phyloP scores from a whole-genome alignment of 2,797 vertebrate genomes.

The Pterois miles region DNA sequence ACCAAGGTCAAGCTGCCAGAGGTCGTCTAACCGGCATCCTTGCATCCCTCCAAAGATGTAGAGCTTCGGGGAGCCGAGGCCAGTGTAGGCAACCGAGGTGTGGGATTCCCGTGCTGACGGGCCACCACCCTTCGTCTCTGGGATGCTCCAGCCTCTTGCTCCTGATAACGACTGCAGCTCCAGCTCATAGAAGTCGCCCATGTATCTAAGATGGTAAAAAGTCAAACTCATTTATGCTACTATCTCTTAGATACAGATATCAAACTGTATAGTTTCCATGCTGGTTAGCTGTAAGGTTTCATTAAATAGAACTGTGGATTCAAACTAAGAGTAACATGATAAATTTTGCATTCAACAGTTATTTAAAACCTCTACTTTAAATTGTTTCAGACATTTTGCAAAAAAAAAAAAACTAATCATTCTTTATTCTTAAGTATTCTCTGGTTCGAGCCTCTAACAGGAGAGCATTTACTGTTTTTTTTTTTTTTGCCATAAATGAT shows the following conservation, averaged over 20 bases:
- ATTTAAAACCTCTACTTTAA: background rate
- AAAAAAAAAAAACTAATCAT: too few relatives aligned
- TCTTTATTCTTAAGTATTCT: background rate
- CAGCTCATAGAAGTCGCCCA: slow-evolving; percentile 95
- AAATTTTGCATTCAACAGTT: background rate
- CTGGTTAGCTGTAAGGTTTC: background rate
- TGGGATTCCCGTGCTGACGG: slow-evolving; percentile 95
- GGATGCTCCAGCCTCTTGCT: slow-evolving; percentile 91
- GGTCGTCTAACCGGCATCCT: slow-evolving; percentile 90
- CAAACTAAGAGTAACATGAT: background rate
- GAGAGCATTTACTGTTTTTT: background rate
- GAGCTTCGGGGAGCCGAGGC: slow-evolving; percentile 88
- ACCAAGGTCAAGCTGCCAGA: slow-evolving; percentile 98
- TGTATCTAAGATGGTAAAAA: slow-evolving; percentile 81
- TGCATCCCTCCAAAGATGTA: slow-evolving; percentile 97
- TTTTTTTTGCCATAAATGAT: background rate
- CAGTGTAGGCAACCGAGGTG: slow-evolving; percentile 87
- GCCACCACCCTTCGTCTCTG: slow-evolving; percentile 88
- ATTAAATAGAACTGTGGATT: background rate
- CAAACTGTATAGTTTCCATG: fast-evolving
- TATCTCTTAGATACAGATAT: background rate
- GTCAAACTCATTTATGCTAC: background rate
- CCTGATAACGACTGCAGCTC: slow-evolving; percentile 93
- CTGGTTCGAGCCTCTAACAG: background rate
- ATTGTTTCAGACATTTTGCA: background rate